Conservation (phyloP, 2,113 vertebrate species). For the Pollimyrus isidori region DNA sequence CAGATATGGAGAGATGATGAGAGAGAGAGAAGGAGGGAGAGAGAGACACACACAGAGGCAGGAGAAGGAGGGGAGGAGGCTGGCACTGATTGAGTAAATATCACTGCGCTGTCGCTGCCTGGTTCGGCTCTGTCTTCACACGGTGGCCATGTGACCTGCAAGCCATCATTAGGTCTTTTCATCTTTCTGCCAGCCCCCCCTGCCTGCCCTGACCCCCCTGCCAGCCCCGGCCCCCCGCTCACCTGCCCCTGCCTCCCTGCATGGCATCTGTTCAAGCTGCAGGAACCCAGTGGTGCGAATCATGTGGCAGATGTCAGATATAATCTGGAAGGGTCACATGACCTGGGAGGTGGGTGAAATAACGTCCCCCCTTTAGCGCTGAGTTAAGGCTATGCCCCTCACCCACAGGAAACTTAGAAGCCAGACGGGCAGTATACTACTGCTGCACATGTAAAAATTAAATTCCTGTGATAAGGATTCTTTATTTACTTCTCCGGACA, state of each 20-base stretch:
- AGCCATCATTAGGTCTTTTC: background rate
- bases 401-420: background rate
- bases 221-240: background rate
- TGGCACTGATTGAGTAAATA: background rate
- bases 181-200: background rate
- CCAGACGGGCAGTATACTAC: background rate
- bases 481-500: background rate
- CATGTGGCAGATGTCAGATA: conserved; percentile 10
- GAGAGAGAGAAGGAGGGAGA: conserved; percentile 16
- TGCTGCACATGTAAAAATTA: background rate
- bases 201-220: too few relatives aligned
- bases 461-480: background rate
- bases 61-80: background rate
- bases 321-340: background rate
- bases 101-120: background rate
- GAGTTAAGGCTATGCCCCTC: background rate
- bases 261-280: background rate
- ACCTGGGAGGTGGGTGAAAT: background rate
- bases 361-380: background rate
- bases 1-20: background rate
- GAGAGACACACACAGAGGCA: background rate
- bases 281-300: background rate
- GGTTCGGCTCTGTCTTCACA: background rate
- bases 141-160: background rate
- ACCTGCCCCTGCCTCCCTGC: background rate